phyloP scores from a whole-genome alignment of 2,888 invertebrate genomes.

The Psylliodes chrysocephalus region DNA sequence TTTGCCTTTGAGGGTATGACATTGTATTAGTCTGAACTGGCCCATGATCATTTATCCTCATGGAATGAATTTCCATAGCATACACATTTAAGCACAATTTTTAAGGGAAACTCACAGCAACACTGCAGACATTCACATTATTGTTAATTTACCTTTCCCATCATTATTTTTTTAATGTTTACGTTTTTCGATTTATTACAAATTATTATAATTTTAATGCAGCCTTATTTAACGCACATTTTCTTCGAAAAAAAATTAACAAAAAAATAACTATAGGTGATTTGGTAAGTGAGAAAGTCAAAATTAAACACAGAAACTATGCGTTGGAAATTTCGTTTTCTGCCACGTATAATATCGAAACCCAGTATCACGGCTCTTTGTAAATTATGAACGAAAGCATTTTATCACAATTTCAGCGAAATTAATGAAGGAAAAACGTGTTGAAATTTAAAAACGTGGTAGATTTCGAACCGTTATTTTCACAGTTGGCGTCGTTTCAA shows the following conservation, averaged over 20 bases:
- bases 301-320: slow-evolving; percentile 17
- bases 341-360: slow-evolving; percentile 42
- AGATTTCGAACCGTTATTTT: slow-evolving; percentile 48
- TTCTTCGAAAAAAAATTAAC: slow-evolving; percentile 1
- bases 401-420: slow-evolving; percentile 38
- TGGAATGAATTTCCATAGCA: slow-evolving; percentile 65
- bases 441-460: slow-evolving; percentile 53
- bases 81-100: slow-evolving; percentile 58
- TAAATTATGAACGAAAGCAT: slow-evolving; percentile 28
- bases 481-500: slow-evolving; percentile 41
- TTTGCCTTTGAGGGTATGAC: slow-evolving; percentile 64
- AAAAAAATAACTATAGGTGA: not conserved
- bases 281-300: slow-evolving; percentile 12
- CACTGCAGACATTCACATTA: slow-evolving; percentile 37
- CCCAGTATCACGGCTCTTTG: slow-evolving; percentile 32
- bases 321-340: slow-evolving; percentile 15
- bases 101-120: slow-evolving; percentile 41
- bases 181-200: slow-evolving; percentile 18
- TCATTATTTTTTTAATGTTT: slow-evolving; percentile 27
- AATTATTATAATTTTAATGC: slow-evolving; percentile 16
- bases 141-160: slow-evolving; percentile 22
- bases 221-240: slow-evolving; percentile 32
- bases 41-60: slow-evolving; percentile 64
- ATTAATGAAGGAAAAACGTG: slow-evolving; percentile 45
- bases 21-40: slow-evolving; percentile 63